Evolutionary conservation across 2,797 vertebrate genomes (phyloP).

Genomic region (Scleropages formosus): DNA sequence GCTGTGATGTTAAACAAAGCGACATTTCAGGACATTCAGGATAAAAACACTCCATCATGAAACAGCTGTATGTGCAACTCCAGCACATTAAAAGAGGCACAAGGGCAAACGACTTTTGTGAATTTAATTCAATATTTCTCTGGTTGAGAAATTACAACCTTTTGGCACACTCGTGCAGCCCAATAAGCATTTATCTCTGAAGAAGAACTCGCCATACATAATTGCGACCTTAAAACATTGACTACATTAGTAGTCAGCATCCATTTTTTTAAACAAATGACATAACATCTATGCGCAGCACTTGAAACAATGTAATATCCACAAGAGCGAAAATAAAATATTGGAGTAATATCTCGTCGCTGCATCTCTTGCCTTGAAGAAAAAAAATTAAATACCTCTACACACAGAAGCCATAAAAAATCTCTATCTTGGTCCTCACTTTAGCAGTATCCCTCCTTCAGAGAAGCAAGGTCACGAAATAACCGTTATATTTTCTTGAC

Average conservation of each 20-base stretch:
- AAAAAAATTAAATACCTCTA: conserved; percentile 11
- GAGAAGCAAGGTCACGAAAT: background rate
- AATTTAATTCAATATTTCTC: background rate
- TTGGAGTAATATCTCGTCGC: background rate
- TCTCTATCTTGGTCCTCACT: background rate
- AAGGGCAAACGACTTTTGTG: background rate
- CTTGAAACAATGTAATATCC: background rate
- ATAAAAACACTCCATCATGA: background rate
- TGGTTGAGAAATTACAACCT: background rate
- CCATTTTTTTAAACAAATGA: background rate
- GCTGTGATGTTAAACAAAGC: background rate
- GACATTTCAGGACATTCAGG: background rate
- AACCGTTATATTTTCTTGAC: background rate
- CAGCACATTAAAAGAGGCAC: background rate
- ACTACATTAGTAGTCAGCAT: background rate
- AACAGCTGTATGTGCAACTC: background rate
- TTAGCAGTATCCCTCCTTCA: background rate
- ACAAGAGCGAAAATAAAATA: background rate
- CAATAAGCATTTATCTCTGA: background rate
- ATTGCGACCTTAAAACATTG: background rate
- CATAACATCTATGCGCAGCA: conserved; percentile 3
- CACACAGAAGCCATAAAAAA: background rate
- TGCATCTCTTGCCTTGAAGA: background rate
- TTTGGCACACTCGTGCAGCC: background rate
- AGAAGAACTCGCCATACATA: background rate